These are phyloP conservation scores for Halictus rubicundus DNA, from an alignment of 1,140 invertebrate genomes.

Conservation along the genomic window DNA sequence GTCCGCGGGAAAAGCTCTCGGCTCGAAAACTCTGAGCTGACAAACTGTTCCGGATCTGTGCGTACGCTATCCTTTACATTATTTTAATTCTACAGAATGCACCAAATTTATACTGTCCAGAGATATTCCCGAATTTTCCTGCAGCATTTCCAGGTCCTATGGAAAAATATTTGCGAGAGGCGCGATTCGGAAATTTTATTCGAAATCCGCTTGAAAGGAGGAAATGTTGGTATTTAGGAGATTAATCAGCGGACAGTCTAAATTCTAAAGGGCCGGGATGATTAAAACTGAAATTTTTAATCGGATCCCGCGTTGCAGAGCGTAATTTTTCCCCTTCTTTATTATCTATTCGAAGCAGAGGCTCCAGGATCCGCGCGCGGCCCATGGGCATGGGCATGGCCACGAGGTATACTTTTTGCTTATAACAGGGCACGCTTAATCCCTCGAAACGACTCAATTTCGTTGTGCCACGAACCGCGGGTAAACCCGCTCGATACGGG, in stretches of 20 bases:
- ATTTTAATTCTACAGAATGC: too few species aligned
- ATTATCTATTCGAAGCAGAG: constrained; percentile 42
- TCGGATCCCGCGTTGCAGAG: background rate
- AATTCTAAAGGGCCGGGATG: background rate
- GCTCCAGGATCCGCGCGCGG: constrained; percentile 20
- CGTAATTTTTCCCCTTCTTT: constrained; percentile 4
- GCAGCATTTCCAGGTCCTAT: too few species aligned
- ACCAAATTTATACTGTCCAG: too few species aligned
- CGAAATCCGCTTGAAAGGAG: too few species aligned
- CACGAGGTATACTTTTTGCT: constrained; percentile 25
- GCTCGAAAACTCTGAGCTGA: too few species aligned
- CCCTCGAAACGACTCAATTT: constrained; percentile 68
- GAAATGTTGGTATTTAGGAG: too few species aligned
- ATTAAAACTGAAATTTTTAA: background rate
- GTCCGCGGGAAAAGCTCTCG: background rate
- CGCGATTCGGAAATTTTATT: too few species aligned
- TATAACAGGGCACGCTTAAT: constrained; percentile 62
- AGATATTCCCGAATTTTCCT: too few species aligned
- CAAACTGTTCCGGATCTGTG: too few species aligned
- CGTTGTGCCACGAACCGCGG: constrained; percentile 63
- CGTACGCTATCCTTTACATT: too few species aligned
- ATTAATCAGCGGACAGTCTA: background rate
- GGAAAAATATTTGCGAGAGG: too few species aligned
- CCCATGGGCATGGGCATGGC: too few species aligned
- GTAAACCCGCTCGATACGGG: constrained; percentile 61